A percentile compares a stretch with the other conserved stretches of the same genome.
Evolutionary conservation across 1,140 invertebrate genomes (phyloP).

Genomic region (Globodera rostochiensis): DNA sequence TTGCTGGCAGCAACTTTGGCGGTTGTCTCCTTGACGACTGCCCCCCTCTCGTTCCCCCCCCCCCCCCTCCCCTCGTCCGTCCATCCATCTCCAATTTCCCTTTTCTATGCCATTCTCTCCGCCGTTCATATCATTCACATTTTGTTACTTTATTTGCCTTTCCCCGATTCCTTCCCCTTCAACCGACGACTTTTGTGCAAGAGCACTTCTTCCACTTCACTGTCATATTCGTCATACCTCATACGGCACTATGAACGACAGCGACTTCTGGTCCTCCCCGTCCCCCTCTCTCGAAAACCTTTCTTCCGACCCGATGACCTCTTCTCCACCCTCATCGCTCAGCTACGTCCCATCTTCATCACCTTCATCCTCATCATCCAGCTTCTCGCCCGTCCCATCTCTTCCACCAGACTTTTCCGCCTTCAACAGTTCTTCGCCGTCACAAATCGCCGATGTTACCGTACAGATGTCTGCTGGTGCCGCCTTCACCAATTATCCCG

Average conservation of each 20-base stretch:
- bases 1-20: background rate
- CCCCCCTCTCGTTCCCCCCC: no score
- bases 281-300: background rate
- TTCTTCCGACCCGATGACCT: background rate
- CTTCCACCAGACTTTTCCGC: background rate
- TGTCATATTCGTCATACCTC: background rate
- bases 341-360: background rate
- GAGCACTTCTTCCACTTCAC: background rate
- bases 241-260: background rate
- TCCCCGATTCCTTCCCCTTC: background rate
- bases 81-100: background rate
- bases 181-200: background rate
- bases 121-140: background rate
- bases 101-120: background rate
- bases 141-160: background rate
- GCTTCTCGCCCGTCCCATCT: background rate
- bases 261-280: background rate
- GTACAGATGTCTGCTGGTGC: background rate
- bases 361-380: background rate
- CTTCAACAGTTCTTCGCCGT: background rate
- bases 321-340: background rate
- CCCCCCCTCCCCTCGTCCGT: background rate
- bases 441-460: background rate
- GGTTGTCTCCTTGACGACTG: background rate
- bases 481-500: background rate